These are phyloP conservation scores for Eledona agricola DNA, from an alignment of 2,888 invertebrate genomes.

Conservation along the genomic window DNA sequence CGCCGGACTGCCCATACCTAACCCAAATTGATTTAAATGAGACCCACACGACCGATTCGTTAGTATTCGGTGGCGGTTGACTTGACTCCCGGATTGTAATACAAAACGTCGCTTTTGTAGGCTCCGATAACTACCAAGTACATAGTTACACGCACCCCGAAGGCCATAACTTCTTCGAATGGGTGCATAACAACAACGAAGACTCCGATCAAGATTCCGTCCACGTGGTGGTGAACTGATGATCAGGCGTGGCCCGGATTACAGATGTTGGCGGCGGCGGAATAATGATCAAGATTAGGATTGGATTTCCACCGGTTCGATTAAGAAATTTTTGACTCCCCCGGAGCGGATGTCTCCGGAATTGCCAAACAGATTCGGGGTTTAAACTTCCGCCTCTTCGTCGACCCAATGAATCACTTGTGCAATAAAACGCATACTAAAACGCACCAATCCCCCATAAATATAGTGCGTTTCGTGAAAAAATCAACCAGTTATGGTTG, in stretches of 20 bases:
- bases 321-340: slow-evolving; percentile 47
- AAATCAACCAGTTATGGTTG: slow-evolving; percentile 25
- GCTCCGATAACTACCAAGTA: slow-evolving; percentile 14
- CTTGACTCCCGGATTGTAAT: slow-evolving; percentile 25
- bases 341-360: too few relatives aligned
- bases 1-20: not conserved
- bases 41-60: slow-evolving; percentile 14
- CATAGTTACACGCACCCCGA: slow-evolving; percentile 39
- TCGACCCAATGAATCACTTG: slow-evolving; percentile 22
- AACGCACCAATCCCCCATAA: slow-evolving; percentile 14
- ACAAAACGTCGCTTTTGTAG: slow-evolving; percentile 33
- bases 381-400: slow-evolving; percentile 31
- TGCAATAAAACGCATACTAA: slow-evolving; percentile 26
- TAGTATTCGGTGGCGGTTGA: slow-evolving; percentile 34
- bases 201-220: slow-evolving; percentile 36
- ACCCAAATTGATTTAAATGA: slow-evolving; percentile 14
- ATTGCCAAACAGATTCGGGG: too few relatives aligned
- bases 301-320: slow-evolving; percentile 43
- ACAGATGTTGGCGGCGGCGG: slow-evolving; percentile 44
- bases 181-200: slow-evolving; percentile 24
- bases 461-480: slow-evolving; percentile 22
- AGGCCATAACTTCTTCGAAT: slow-evolving; percentile 35
- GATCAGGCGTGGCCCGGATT: slow-evolving; percentile 46
- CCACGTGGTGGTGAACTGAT: slow-evolving; percentile 46
- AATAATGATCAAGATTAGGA: slow-evolving; percentile 49